These are phyloP conservation scores for Operophtera brumata DNA, from an alignment of 2,888 invertebrate species.

Conservation along the genomic window DNA sequence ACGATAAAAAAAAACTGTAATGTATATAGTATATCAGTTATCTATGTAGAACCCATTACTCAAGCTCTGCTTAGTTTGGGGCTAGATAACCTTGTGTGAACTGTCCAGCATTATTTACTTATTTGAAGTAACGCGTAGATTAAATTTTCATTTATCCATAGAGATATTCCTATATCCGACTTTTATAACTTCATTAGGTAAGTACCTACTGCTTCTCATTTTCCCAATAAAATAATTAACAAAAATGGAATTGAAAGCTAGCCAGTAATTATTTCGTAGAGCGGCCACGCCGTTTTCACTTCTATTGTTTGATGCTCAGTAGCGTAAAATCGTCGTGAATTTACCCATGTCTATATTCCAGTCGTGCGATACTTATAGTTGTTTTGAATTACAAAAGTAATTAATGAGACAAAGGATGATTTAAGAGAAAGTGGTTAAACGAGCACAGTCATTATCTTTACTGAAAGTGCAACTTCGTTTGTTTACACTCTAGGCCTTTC, in stretches of 20 bases:
- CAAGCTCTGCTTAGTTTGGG: too few relatives aligned
- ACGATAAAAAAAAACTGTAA: too few relatives aligned
- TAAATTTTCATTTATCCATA: too few relatives aligned
- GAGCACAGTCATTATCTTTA: neutral
- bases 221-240: constrained; percentile 29
- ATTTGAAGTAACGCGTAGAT: too few relatives aligned
- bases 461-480: neutral
- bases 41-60: too few relatives aligned
- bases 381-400: constrained; percentile 18
- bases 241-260: constrained; percentile 60
- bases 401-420: constrained; percentile 22
- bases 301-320: constrained; percentile 68
- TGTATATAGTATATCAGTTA: too few relatives aligned
- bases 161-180: too few relatives aligned
- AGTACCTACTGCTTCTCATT: neutral
- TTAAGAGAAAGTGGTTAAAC: constrained; percentile 22
- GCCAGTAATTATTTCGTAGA: constrained; percentile 55
- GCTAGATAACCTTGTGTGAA: too few relatives aligned
- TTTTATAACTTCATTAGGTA: too few relatives aligned
- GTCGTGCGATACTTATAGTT: constrained; percentile 16
- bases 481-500: neutral
- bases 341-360: constrained; percentile 29
- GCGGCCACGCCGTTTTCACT: constrained; percentile 67
- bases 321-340: constrained; percentile 60
- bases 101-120: too few relatives aligned